Base-by-base conservation (phyloP, 2,113 vertebrate genomes). In the Ceyx melanurus region DNA sequence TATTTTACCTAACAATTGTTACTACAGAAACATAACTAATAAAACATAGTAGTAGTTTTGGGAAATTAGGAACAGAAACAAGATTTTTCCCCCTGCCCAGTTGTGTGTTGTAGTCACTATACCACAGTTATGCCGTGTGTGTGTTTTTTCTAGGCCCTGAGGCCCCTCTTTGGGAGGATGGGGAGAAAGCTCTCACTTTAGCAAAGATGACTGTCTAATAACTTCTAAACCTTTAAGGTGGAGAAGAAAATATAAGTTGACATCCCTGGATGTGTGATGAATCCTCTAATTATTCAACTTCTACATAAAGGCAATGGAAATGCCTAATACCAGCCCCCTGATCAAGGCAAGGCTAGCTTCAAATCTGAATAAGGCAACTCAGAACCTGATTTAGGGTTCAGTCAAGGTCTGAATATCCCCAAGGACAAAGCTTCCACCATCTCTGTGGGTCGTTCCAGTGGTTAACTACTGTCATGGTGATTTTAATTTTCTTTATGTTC, bases 71-170 rank as follows among this genome's bases (percentile, higher is more conserved):
- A 82, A 22, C 9, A 84, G 45, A 65, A 79, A 1, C 4, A 71
- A 21, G 2, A 9, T 61, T 61, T 66, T 33, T 19, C 4, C 1
- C 3, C 7, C 3, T 48, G 19, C 2, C 7, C n/a, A 68, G 5
- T 11, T 82, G 9, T 35, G 8, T 81, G 26, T 40, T 86, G 15
- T 17, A 87, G 45, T 18, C 14, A 26, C 25, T 83, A 2, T 37
- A 51, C 3, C 8, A 68, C 10, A 80, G 9, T 51, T 62, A 26
- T 7, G 3, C 60, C 6, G 14, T 65, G 28, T 66, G 9, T 37
- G 21, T 51, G 6, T 0, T 29, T 57, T 81, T 71, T 60, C 25
- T 8, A 51, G 70, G 31, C 25, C 6, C 29, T 58, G 62, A 42
- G 8, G 3, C 14, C 9, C 4, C 3, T 88, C 10, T 80, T 61